Conservation (phyloP, 2,888 invertebrate species). For the Oligia fasciuncula region DNA sequence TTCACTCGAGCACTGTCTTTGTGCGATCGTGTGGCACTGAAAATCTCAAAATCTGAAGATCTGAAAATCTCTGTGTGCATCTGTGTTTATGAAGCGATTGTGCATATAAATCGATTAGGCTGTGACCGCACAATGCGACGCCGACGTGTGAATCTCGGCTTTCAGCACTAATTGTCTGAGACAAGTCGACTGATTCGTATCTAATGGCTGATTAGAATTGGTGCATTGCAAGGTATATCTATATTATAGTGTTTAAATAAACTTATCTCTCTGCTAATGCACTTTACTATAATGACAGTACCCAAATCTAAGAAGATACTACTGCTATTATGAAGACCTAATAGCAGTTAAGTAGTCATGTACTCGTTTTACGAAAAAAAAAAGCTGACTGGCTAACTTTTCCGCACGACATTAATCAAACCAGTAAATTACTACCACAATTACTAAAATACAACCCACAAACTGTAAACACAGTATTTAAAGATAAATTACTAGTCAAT, state of each 20-base stretch:
- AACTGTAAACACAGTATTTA: constrained; percentile 12
- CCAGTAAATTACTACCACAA: background rate
- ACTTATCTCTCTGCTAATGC: too few relatives aligned
- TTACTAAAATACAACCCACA: constrained; percentile 1
- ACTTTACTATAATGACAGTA: background rate
- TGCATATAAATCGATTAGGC: constrained; percentile 55
- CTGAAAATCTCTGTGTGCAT: too few relatives aligned
- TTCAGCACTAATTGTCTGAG: constrained; percentile 34
- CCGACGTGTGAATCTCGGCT: constrained; percentile 19
- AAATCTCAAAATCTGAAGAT: too few relatives aligned
- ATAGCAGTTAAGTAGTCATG: too few relatives aligned
- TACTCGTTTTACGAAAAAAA: background rate
- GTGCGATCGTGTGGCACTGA: too few relatives aligned
- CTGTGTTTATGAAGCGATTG: constrained; percentile 36
- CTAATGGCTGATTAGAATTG: constrained; percentile 17
- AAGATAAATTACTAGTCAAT: constrained; percentile 40
- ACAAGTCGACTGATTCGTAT: constrained; percentile 30
- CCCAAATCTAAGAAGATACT: too few relatives aligned
- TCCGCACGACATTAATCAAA: background rate
- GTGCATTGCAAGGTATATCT: background rate
- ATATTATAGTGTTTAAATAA: background rate
- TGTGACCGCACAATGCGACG: constrained; percentile 29
- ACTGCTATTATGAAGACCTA: too few relatives aligned
- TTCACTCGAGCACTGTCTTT: too few relatives aligned
- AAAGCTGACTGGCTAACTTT: background rate